Evolutionary conservation across 2,888 invertebrate species (phyloP).

Genomic region (Rhorus exstirpatorius): DNA sequence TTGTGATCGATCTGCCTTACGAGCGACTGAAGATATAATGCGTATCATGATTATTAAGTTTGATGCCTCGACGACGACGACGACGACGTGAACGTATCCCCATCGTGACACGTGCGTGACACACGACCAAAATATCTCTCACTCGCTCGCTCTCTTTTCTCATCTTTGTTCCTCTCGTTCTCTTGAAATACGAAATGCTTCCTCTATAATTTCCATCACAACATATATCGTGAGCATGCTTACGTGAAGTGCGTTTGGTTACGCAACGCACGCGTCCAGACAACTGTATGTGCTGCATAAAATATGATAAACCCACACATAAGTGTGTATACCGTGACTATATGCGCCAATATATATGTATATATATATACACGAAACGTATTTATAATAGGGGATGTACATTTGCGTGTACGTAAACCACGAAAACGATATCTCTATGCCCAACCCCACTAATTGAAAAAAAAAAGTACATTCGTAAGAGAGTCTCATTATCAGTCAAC

Average conservation of each 20-base stretch:
- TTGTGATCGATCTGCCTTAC: conserved; percentile 81
- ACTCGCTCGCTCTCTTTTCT: neutral
- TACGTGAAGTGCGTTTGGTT: conserved; percentile 8
- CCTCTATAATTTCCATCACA: conserved; percentile 24
- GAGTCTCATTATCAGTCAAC: conserved; percentile 2
- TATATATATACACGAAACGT: neutral
- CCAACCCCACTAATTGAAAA: conserved; percentile 47
- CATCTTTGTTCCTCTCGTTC: conserved; percentile 1
- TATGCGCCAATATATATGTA: neutral
- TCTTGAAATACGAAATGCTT: conserved; percentile 34
- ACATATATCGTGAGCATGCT: neutral
- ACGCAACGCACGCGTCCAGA: conserved; percentile 25
- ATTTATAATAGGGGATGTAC: conserved; percentile 22
- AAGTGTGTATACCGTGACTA: neutral
- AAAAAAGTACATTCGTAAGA: conserved; percentile 23
- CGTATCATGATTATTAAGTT: conserved; percentile 30
- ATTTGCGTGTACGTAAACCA: conserved; percentile 21
- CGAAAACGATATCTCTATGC: conserved; percentile 53
- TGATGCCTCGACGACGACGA: conserved; percentile 42
- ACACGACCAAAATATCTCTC: conserved; percentile 52
- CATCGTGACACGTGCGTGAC: conserved; percentile 67
- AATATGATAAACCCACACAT: conserved; percentile 21
- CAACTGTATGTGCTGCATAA: conserved; percentile 20
- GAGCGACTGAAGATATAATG: conserved; percentile 43
- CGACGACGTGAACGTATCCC: conserved; percentile 39